phyloP scores from a whole-genome alignment of 2,113 vertebrate species.

The Murina feae region DNA sequence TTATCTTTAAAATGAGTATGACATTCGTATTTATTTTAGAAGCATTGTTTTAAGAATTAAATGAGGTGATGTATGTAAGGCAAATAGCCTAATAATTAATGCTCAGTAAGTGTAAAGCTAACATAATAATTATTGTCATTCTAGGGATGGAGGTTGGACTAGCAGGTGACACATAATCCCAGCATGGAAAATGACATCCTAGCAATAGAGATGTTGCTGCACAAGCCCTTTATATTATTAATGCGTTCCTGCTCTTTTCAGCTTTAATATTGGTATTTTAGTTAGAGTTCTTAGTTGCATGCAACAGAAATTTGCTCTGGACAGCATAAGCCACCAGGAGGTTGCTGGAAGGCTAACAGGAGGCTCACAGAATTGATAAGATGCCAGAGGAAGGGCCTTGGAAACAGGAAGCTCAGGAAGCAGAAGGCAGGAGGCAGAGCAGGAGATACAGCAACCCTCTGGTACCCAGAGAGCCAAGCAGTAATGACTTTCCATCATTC shows the following conservation, averaged over 20 bases:
- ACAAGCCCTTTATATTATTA: neutral
- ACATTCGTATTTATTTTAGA: neutral
- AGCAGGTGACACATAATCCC: neutral
- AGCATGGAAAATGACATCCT: neutral
- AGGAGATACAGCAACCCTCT: neutral
- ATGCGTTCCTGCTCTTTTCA: neutral
- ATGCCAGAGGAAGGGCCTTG: neutral
- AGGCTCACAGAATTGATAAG: neutral
- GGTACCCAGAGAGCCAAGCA: neutral
- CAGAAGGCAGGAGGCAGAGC: neutral
- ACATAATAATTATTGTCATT: neutral
- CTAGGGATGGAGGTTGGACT: neutral
- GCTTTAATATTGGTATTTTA: neutral
- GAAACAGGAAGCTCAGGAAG: neutral
- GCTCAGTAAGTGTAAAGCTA: neutral
- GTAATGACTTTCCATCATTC: neutral
- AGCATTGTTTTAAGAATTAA: constrained; percentile 10
- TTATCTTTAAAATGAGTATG: neutral
- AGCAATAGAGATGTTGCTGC: neutral
- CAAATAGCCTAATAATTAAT: neutral
- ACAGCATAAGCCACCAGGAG: neutral
- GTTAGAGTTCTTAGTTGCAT: neutral
- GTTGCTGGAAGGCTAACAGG: neutral
- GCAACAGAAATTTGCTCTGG: neutral
- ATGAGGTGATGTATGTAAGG: neutral